Base-by-base conservation (phyloP, 2,888 invertebrate genomes). In the Drosophila sordidula region DNA sequence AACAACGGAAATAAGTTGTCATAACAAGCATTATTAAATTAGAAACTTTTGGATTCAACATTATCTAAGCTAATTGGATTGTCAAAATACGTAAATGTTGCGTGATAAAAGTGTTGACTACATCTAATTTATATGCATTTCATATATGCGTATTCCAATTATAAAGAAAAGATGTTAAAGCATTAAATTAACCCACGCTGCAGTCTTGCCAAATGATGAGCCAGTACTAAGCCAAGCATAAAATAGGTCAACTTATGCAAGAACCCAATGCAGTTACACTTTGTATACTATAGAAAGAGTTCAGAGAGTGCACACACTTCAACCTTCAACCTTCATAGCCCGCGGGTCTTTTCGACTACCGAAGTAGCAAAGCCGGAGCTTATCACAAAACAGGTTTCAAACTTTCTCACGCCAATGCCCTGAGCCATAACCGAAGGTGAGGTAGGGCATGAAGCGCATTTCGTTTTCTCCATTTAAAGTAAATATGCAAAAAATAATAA, bases 391-490 rank as follows among this genome's bases (percentile, higher is more conserved):
- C 90, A 44, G 89, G 89, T 90, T 90, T 72, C 65, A 32, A 39
- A 78, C 87, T 89, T 89, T 89, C 89, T 89, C 90, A 90, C 90
- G 89, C 76, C 81, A 80, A 83, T 78, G 80, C 70, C 59, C 45
- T 63, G 58, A 52, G 63, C 72, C 80, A 67, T 78, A 70, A 81
- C 70, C 62, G 47, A 68, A 62, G 47, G 36, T 49, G 11, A 55
- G 58, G 41, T 49, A 32, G 36, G 61, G 68, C 71, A 74, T 73
- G 54, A 39, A 64, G 39, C 49, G 22, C 44, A 54, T 54, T 72
- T 54, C 14, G 57, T 47, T 70, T 74, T 52, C 39, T 41, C 36
- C 32, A 41, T 32, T 32, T 26, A 14, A 36, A 38, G 67, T 63
- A 64, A 45, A 70, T 56, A 78, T 81, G 67, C 71, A 74, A 63